phyloP scores from a whole-genome alignment of 2,888 invertebrate species.

The Dermolepida albohirtum region DNA sequence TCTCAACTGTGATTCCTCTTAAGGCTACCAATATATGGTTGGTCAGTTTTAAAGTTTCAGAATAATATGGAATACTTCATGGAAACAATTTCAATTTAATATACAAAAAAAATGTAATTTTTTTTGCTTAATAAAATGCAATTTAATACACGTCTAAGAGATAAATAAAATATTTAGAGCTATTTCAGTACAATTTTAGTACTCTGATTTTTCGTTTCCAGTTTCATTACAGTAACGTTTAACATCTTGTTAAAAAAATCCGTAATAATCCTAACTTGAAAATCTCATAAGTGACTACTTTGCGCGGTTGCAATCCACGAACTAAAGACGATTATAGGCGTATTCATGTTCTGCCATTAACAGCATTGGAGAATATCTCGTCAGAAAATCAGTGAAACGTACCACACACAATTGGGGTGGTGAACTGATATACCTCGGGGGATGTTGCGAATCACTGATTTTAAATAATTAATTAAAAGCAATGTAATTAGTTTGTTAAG shows the following conservation, averaged over 20 bases:
- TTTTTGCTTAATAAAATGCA: too few species aligned
- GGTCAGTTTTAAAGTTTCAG: too few species aligned
- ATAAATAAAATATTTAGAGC: too few species aligned
- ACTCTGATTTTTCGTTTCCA: too few species aligned
- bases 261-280: conserved; percentile 21
- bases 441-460: conserved; percentile 45
- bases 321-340: conserved; percentile 48
- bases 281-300: conserved; percentile 25
- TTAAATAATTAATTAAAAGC: conserved; percentile 46
- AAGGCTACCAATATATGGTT: too few species aligned
- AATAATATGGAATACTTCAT: too few species aligned
- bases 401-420: conserved; percentile 45
- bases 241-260: conserved; percentile 4
- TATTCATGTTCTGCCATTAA: conserved; percentile 53
- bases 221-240: too few species aligned
- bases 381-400: conserved; percentile 53
- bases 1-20: too few species aligned
- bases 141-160: too few species aligned
- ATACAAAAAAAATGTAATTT: too few species aligned
- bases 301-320: conserved; percentile 27
- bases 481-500: conserved; percentile 42
- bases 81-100: too few species aligned
- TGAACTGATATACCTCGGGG: conserved; percentile 40
- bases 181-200: too few species aligned
- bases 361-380: conserved; percentile 52